Conservation (phyloP, 2,113 vertebrate species). For the Toxotes chatareus region DNA sequence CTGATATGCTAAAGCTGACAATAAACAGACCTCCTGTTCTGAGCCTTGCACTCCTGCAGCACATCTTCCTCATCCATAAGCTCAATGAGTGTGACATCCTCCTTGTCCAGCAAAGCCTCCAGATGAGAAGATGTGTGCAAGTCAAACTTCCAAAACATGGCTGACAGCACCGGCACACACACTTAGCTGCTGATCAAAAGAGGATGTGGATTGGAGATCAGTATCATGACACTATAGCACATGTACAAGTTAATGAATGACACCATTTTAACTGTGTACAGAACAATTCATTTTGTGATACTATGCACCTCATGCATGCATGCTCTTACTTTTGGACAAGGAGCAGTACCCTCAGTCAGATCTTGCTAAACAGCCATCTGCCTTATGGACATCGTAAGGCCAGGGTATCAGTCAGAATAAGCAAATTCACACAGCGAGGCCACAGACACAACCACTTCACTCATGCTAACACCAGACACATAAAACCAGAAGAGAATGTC, state of each 20-base stretch:
- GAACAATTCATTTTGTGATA: not conserved
- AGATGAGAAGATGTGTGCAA: constrained; percentile 94
- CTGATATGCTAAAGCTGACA: not conserved
- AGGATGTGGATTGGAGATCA: constrained; percentile 5
- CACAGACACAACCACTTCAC: constrained; percentile 25
- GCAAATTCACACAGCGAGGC: constrained; percentile 44
- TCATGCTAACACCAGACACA: constrained; percentile 39
- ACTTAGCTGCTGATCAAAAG: constrained; percentile 71
- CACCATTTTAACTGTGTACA: not conserved
- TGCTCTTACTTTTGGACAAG: constrained; percentile 76
- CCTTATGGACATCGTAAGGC: constrained; percentile 72
- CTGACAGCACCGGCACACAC: constrained; percentile 73
- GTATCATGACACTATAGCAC: not conserved
- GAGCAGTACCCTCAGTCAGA: constrained; percentile 75
- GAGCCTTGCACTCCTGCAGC: constrained; percentile 97
- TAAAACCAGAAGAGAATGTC: constrained; percentile 11
- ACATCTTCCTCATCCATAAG: constrained; percentile 97
- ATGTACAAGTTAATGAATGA: not conserved
- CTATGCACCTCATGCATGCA: not conserved
- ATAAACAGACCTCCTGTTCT: constrained; percentile 87
- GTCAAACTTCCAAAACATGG: constrained; percentile 99
- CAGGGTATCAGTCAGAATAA: constrained; percentile 78
- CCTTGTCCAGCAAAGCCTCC: constrained; percentile 95
- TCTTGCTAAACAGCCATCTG: constrained; percentile 82
- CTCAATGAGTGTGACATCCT: constrained; percentile 92